Base-by-base conservation (phyloP, 2,113 vertebrate genomes). In the Muntiacus muntjak region DNA sequence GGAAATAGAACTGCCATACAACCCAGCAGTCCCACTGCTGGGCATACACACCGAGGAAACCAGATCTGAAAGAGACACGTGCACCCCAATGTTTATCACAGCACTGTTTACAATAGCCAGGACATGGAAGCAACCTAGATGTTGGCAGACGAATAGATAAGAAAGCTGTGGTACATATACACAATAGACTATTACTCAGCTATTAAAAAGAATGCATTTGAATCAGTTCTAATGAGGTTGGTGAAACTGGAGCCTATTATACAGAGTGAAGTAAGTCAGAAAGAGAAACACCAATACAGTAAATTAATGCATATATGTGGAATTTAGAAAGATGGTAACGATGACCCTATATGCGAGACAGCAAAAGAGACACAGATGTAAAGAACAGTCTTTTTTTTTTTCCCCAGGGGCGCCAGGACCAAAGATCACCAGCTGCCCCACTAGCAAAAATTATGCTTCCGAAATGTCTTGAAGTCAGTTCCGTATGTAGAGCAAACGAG, bases 31-130 rank as follows among this genome's bases (percentile, higher is more conserved):
- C 16, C 62, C 62, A n/a, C 62, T n/a, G 1, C 62, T 67, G 62
- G 62, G 33, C 33, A 67, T n/a, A 19, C 7, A n/a, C 7, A 17
- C 16, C 0, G 0, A n/a, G 62, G 33, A 64, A 64, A 8, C 7
- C 33, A 67, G 16, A 19, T 19, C 1, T 10, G 33, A 67, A 67
- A 67, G 16, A 19, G 62, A 67, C 33, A 19, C 2, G 3, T n/a
- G 62, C 17, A n/a, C 1, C 33, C 33, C 62, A n/a, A 5, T 67
- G 62, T n/a, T 67, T 4, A 67, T 5, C 0, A 3, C 16, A 67
- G 62, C 33, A 67, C 62, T 67, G 62, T n/a, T 67, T n/a, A 67
- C 0, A n/a, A 19, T 19, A 67, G 62, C 16, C 62, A 64, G 16
- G 62, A 64, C 62, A 64, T 64, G 62, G 62, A 64, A 64, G 16